A percentile compares a stretch with the other conserved stretches of the same genome.
These are phyloP conservation scores for Diarsia rubi DNA, from an alignment of 2,888 invertebrate species.

Conservation along the genomic window DNA sequence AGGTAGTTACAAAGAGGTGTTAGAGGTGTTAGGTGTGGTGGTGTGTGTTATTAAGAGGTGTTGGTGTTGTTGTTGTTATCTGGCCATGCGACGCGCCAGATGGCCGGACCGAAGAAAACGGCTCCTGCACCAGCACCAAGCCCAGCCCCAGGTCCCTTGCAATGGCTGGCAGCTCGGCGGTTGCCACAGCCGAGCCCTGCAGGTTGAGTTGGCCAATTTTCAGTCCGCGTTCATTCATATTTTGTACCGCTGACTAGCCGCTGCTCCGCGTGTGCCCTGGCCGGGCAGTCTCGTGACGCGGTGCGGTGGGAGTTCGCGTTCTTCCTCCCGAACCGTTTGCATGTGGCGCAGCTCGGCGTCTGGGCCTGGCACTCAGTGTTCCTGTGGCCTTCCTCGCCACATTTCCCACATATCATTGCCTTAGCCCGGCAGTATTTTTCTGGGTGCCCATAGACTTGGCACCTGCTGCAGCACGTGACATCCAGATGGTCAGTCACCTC, in stretches of 20 bases:
- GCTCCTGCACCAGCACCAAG: no score
- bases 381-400: background rate
- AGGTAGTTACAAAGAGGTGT: no score
- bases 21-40: no score
- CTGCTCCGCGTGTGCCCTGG: constrained; percentile 52
- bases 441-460: background rate
- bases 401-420: background rate
- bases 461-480: background rate
- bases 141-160: no score
- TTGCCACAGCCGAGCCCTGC: no score
- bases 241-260: background rate
- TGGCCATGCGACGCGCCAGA: no score
- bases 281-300: constrained; percentile 47
- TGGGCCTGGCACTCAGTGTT: background rate
- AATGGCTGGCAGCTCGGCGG: no score
- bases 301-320: constrained; percentile 48
- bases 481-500: background rate
- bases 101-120: no score
- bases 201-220: no score
- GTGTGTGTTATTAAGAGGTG: no score
- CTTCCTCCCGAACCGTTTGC: constrained; percentile 46
- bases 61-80: no score
- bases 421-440: background rate
- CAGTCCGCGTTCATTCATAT: constrained; percentile 53
- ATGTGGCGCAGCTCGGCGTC: constrained; percentile 37